phyloP scores from a whole-genome alignment of 2,113 vertebrate species.

The Xenopus laevis region DNA sequence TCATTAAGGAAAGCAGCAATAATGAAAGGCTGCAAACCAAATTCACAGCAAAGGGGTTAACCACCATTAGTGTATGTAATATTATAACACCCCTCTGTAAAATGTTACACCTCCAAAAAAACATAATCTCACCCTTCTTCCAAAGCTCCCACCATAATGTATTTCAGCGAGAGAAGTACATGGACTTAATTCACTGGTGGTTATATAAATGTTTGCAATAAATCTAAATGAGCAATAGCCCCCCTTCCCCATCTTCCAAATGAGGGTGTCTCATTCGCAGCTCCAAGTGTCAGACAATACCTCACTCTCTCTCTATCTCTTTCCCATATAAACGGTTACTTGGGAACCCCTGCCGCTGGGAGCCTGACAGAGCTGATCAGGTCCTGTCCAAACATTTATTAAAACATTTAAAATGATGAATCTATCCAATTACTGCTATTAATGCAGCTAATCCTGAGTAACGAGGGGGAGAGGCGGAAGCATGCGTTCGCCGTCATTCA shows the following conservation, averaged over 20 bases:
- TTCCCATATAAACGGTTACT: conserved; percentile 66
- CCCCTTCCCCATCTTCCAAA: conserved; percentile 6
- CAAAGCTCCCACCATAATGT: conserved; percentile 22
- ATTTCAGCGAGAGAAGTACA: conserved; percentile 28
- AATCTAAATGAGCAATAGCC: conserved; percentile 40
- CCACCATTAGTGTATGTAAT: neutral
- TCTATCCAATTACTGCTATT: conserved; percentile 87
- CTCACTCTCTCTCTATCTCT: conserved; percentile 35
- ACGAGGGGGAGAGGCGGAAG: conserved; percentile 72
- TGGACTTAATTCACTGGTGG: conserved; percentile 35
- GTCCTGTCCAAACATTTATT: conserved; percentile 85
- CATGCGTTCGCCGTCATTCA: conserved; percentile 74
- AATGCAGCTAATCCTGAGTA: conserved; percentile 85
- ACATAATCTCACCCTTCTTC: conserved; percentile 33
- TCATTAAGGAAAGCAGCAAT: too few relatives aligned
- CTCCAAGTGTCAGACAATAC: conserved; percentile 39
- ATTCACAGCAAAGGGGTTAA: too few relatives aligned
- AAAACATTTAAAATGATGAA: conserved; percentile 86
- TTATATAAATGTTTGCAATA: conserved; percentile 44
- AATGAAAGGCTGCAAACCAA: too few relatives aligned
- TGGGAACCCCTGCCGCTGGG: conserved; percentile 66
- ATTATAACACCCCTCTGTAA: conserved; percentile 26
- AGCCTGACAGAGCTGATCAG: conserved; percentile 74
- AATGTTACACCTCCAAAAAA: conserved; percentile 33
- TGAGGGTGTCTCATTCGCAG: conserved; percentile 43